Base-by-base conservation (phyloP, 2,888 invertebrate genomes). In the Apantesis nais region DNA sequence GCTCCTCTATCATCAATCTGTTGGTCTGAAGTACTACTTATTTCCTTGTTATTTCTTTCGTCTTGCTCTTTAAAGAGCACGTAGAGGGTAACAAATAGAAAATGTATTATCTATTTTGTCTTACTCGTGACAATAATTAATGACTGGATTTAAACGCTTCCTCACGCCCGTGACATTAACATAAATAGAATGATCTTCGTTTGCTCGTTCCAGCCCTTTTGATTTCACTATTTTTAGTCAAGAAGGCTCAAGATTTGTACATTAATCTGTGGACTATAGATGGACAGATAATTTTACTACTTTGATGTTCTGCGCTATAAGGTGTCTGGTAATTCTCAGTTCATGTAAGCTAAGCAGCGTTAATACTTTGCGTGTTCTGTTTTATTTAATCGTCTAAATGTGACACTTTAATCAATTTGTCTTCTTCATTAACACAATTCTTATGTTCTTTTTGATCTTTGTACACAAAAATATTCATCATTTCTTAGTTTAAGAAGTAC, bases 91-190 rank as follows among this genome's bases (percentile, higher is more conserved):
- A 93, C 94, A 92, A 93, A 94, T 94, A 92, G 90, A 89, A 90
- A 91, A 93, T 87, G 90, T 92, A 93, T 94, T 94, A 95, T 93
- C 94, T 94, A 95, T 94, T 95, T 94, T 92, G 93, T 93, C 93
- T 93, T 90, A 90, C 88, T 88, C 86, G 88, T 95, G 95, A 95
- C 95, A 95, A 94, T 95, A 95, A 95, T 94, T 94, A 94, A 95
- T 95, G 94, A 90, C 88, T 93, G 94, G 95, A 94, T 93, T 95
- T 95, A 94, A 95, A 94, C 93, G 95, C 94, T 95, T 95, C 95
- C 95, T 95, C 94, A 94, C 95, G 95, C 93, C 94, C 94, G 94
- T 94, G 95, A 95, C 94, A 94, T 95, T 92, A 94, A 93, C 93
- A 89, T 93, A 95, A 95, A 95, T 95, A 95, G 94, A 94, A 92